Evolutionary conservation across 1,140 invertebrate species (phyloP).

Genomic region (Drosophila suzukii): DNA sequence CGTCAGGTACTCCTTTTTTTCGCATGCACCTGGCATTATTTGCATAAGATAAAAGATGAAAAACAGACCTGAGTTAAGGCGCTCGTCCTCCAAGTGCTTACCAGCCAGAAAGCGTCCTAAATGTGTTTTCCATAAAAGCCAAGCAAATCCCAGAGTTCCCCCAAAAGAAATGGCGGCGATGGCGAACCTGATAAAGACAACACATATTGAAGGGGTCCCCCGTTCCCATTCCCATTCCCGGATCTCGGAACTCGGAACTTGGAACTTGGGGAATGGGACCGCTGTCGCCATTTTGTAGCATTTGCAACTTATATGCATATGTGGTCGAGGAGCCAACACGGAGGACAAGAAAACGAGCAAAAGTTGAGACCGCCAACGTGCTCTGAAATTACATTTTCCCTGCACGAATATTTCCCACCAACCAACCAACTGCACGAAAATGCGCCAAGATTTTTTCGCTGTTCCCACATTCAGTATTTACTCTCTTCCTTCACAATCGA

Average conservation of each 20-base stretch:
- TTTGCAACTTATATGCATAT: constrained; percentile 76
- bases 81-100: constrained; percentile 40
- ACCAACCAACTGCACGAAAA: constrained; percentile 67
- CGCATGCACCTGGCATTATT: constrained; percentile 74
- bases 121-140: constrained; percentile 77
- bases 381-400: constrained; percentile 78
- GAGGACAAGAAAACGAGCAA: constrained; percentile 25
- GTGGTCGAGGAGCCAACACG: constrained; percentile 26
- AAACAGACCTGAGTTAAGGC: constrained; percentile 39
- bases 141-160: constrained; percentile 46
- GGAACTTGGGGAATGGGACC: constrained; percentile 42
- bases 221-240: background rate
- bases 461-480: constrained; percentile 50
- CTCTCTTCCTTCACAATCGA: constrained; percentile 28
- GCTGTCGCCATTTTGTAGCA: constrained; percentile 79
- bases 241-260: too few relatives aligned
- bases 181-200: constrained; percentile 76
- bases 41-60: constrained; percentile 77
- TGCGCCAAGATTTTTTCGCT: constrained; percentile 66
- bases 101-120: constrained; percentile 56
- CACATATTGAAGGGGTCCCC: constrained; percentile 45
- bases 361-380: constrained; percentile 51
- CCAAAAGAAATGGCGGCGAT: constrained; percentile 44
- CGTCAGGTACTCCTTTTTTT: constrained; percentile 29
- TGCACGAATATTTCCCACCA: constrained; percentile 73